Evolutionary conservation across 2,113 vertebrate species (phyloP).

Genomic region (Fulmarus glacialis): DNA sequence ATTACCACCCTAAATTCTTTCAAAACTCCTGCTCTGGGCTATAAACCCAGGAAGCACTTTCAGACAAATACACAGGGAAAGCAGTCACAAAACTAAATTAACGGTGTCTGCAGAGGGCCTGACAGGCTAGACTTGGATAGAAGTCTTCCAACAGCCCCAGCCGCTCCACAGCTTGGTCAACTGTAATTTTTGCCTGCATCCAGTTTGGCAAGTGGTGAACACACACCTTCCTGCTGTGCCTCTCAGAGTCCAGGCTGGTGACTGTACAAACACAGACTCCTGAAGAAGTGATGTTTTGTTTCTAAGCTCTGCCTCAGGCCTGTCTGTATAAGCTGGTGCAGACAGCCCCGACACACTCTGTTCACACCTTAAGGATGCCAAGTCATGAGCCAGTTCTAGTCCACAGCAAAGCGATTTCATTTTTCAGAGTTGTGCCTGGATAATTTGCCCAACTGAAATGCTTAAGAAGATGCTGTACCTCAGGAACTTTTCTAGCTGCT

Average conservation of each 20-base stretch:
- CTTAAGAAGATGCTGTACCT: neutral
- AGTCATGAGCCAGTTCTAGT: neutral
- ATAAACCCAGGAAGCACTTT: neutral
- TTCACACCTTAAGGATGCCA: neutral
- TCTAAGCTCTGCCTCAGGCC: neutral
- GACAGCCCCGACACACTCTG: neutral
- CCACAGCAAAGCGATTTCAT: neutral
- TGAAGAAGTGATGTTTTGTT: neutral
- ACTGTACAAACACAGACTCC: neutral
- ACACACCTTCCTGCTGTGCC: neutral
- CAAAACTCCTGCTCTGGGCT: neutral
- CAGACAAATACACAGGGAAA: neutral
- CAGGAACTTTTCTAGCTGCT: neutral
- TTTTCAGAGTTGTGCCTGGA: neutral
- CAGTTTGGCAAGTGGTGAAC: neutral
- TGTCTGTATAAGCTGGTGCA: neutral
- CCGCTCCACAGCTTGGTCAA: neutral
- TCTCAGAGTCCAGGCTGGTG: neutral
- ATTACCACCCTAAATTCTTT: neutral
- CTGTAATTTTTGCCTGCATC: neutral
- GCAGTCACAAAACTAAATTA: neutral
- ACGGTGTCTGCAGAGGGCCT: neutral
- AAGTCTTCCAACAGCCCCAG: neutral
- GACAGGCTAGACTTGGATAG: neutral
- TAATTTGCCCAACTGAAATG: neutral